Base-by-base conservation (phyloP, 1,140 invertebrate species). In the Aphelinus certus region DNA sequence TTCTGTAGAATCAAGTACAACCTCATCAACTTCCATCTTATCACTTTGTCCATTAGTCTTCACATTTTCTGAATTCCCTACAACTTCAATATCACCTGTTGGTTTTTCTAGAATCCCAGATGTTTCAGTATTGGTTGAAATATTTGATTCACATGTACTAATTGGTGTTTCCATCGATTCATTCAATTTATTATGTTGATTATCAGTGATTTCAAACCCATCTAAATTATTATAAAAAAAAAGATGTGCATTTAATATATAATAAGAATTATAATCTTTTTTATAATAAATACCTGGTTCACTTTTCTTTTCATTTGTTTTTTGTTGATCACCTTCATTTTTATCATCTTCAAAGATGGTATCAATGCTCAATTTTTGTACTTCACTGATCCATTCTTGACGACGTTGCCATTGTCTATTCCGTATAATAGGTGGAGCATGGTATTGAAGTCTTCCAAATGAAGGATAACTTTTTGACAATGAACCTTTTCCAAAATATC, bases 401-500 rank as follows among this genome's bases (percentile, higher is more conserved):
- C 90, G 86, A 73, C 88, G 88, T n/a, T 83, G 67, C 85, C 88
- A 91, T 76, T 92, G 91, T 76, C 90, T 88, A 63, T 88, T 87
- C 70, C 88, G 83, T 72, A 92, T 83, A 73, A 91, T 83, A 51
- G 84, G 83, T 45, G 88, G 89, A 56, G 82, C 79, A 65, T 84
- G 85, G 58, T 83, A 84, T 61, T 77, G 82, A 57, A 78, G 71
- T 80, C 87, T 86, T 9, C 85, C 83, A 79, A 88, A 88, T 47
- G 83, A 83, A 49, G 92, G 92, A 77, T 88, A 89, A 53, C 91
- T 90, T 57, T 90, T 87, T 1, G 92, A 93, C 7, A 89, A 81
- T 51, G 90, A 91, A 49, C 92, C 92, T 88, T 94, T 94, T 1
- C 94, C 93, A 88, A 93, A 95, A 83, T 89, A 93, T 7, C 93